Base-by-base conservation (phyloP, 2,888 invertebrate species). In the Epinotia demarniana region DNA sequence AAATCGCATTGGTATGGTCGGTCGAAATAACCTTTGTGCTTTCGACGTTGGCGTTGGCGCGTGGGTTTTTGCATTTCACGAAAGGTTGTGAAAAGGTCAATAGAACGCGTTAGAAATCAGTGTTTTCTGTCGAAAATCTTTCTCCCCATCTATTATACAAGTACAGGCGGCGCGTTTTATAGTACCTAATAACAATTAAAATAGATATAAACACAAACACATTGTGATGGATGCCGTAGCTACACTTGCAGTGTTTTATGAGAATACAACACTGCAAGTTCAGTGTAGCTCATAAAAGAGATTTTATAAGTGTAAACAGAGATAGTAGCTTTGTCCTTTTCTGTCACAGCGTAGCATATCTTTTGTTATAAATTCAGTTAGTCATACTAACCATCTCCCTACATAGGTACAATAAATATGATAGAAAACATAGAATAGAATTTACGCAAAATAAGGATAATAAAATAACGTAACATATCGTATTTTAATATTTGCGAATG, bases 361-460 rank as follows among this genome's bases (percentile, higher is more conserved):
- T 74, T 64, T 57, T 72, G 67, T 33, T 63, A 64, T 49, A 39
- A 70, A 72, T 68, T 23, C 13, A 69, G 76, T 73, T 76, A 76
- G 73, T 76, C 58, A 68, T 43, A 76, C 76, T 76, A 76, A 76
- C 72, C 19, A 73, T 67, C 43, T 53, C 46, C n/a, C 66, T 71
- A 75, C 60, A 49, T 62, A n/a, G n/a, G n/a, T n/a, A 39, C 63
- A 60, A 62, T 62, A 33, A 57, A n/a, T 60, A 57, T 49, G 16
- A 49, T 57, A 64, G 39, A 70, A 64, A 75, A 62, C 71, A 71
- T 18, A 62, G 12, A 75, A 75, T 75, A 72, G 67, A 72, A 67
- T 72, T 43, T 61, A 67, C 18, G 33, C 46, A 11, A 75, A 70
- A 74, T 63, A 12, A 74, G 43, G 19, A 60, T 60, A 71, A 16